Percentiles rank a stretch among this genome's conserved stretches.
phyloP scores from a whole-genome alignment of 2,113 vertebrate species.

The Indri indri region DNA sequence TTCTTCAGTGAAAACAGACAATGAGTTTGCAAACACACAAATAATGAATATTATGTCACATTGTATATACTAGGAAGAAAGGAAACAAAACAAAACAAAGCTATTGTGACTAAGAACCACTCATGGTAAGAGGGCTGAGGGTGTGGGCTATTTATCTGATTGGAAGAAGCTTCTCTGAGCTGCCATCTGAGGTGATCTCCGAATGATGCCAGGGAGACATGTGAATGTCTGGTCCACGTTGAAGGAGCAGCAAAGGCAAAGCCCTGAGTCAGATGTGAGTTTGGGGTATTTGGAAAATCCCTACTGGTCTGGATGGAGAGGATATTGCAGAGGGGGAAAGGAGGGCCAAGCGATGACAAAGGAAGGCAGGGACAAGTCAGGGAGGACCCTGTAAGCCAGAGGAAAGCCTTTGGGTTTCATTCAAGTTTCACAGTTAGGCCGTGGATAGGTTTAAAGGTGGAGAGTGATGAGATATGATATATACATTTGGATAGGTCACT shows the following conservation, averaged over 20 bases:
- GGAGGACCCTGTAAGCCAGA: not conserved
- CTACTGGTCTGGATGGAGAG: not conserved
- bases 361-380: not conserved
- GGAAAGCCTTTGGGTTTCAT: not conserved
- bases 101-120: not conserved
- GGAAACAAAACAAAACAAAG: not conserved
- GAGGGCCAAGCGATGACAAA: not conserved
- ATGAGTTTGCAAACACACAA: not conserved
- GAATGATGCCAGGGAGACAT: not conserved
- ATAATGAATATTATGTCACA: not conserved
- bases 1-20: not conserved
- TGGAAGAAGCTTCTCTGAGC: not conserved
- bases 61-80: not conserved
- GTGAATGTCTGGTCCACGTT: not conserved
- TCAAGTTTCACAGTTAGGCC: not conserved
- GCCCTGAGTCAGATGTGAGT: not conserved
- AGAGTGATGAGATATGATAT: not conserved
- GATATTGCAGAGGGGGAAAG: not conserved
- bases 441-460: not conserved
- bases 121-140: not conserved
- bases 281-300: not conserved
- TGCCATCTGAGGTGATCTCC: not conserved
- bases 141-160: not conserved
- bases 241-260: not conserved
- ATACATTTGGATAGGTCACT: not conserved